These are phyloP conservation scores for Morphnarchus princeps DNA, from an alignment of 2,113 vertebrate genomes.

Conservation along the genomic window DNA sequence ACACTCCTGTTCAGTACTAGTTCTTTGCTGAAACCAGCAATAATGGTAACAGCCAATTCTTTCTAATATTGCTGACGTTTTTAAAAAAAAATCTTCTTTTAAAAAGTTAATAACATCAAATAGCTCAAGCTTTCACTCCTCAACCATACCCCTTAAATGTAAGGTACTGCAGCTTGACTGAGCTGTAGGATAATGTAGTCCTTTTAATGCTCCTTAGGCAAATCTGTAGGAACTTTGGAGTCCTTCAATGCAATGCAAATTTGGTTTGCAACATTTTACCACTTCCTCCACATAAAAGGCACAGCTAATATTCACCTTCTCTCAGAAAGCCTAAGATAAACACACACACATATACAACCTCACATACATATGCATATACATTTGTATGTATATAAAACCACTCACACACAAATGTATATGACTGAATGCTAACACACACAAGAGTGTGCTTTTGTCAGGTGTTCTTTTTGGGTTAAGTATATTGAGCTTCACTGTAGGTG, in stretches of 20 bases:
- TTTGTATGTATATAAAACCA: background rate
- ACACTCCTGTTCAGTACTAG: background rate
- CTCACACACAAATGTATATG: background rate
- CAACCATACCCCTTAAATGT: background rate
- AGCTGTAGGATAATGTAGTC: background rate
- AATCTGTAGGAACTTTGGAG: background rate
- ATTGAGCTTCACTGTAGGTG: background rate
- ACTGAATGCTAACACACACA: background rate
- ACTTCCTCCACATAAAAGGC: constrained; percentile 41
- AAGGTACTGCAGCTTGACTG: background rate
- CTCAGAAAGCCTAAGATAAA: background rate
- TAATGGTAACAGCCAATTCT: background rate
- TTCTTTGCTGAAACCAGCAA: background rate
- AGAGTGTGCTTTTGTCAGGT: background rate
- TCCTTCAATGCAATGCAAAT: constrained; percentile 28
- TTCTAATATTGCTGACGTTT: background rate
- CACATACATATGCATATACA: background rate
- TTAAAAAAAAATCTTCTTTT: background rate
- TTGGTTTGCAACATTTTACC: background rate
- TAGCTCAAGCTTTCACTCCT: background rate
- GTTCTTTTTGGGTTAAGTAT: background rate
- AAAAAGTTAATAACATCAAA: constrained; percentile 3
- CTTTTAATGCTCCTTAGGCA: constrained; percentile 31
- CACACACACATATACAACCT: background rate
- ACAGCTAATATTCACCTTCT: background rate